Percentiles rank a stretch among this genome's conserved stretches.
phyloP scores from a whole-genome alignment of 2,888 invertebrate genomes.

The Drosophila mayaguana region DNA sequence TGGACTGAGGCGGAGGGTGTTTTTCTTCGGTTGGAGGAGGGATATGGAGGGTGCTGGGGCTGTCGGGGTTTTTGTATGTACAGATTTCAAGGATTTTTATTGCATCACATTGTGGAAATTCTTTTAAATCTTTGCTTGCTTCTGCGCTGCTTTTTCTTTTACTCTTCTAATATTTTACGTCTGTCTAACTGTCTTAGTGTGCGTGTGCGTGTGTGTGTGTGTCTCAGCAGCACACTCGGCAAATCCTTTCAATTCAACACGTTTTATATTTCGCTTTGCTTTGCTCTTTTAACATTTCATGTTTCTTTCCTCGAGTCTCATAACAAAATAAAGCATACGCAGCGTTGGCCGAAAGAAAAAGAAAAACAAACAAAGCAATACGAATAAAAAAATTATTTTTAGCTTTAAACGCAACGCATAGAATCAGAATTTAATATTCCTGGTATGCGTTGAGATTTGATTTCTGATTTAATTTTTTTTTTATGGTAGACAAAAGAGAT shows the following conservation, averaged over 20 bases:
- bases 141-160: slow-evolving; percentile 75
- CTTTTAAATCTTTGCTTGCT: slow-evolving; percentile 82
- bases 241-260: slow-evolving; percentile 62
- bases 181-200: slow-evolving; percentile 29
- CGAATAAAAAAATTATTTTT: slow-evolving; percentile 19
- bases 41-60: neutral
- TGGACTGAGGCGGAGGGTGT: neutral
- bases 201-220: slow-evolving; percentile 17
- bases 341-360: slow-evolving; percentile 21
- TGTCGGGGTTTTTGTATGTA: slow-evolving; percentile 51
- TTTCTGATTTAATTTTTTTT: slow-evolving; percentile 8
- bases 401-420: slow-evolving; percentile 3
- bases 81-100: slow-evolving; percentile 81
- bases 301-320: slow-evolving; percentile 22
- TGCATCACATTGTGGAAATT: slow-evolving; percentile 81
- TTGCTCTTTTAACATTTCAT: slow-evolving; percentile 30
- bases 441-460: slow-evolving; percentile 24
- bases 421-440: slow-evolving; percentile 12
- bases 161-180: slow-evolving; percentile 74
- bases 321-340: slow-evolving; percentile 62
- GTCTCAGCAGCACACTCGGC: slow-evolving; percentile 22
- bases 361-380: neutral
- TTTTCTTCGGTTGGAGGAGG: neutral
- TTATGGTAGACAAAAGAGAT: neutral
- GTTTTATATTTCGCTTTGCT: slow-evolving; percentile 51